A percentile compares a stretch with the other conserved stretches of the same genome.
Evolutionary conservation across 2,113 vertebrate genomes (phyloP).

Genomic region (Poecile atricapillus): DNA sequence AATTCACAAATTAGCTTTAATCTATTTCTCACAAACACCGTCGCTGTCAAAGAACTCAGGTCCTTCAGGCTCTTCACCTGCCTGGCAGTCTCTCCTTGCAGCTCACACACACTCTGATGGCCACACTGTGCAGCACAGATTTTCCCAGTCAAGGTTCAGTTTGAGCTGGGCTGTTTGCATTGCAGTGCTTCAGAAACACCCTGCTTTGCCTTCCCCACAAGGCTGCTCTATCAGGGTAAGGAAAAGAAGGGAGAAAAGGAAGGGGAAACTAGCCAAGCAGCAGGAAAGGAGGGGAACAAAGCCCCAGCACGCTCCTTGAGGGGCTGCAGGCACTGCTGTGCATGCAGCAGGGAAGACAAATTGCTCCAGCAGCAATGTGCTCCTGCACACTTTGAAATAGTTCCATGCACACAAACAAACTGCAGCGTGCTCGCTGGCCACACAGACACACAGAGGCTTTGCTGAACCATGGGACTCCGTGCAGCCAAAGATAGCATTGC

Average conservation of each 20-base stretch:
- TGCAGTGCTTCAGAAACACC: neutral
- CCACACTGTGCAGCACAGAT: neutral
- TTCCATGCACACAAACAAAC: neutral
- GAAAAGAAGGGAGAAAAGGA: neutral
- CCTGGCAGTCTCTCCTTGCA: neutral
- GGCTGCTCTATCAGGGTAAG: neutral
- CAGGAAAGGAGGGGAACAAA: neutral
- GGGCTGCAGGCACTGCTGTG: neutral
- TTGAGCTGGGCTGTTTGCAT: neutral
- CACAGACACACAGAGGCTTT: neutral
- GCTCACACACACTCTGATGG: neutral
- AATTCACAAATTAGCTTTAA: neutral
- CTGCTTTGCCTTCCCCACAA: neutral
- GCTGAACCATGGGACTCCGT: neutral
- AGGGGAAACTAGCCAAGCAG: neutral
- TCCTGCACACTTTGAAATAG: neutral
- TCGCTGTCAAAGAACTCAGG: neutral
- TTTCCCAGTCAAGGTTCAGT: neutral
- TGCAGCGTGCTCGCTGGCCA: neutral
- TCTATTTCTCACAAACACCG: neutral
- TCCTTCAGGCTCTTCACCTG: neutral
- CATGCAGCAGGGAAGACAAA: neutral
- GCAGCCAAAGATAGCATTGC: neutral
- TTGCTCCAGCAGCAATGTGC: neutral
- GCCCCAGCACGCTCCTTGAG: neutral